Evolutionary conservation across 2,888 invertebrate genomes (phyloP), one percentile per base, ranked within the genome.

Genomic region (Scrobipalpa costella): DNA sequence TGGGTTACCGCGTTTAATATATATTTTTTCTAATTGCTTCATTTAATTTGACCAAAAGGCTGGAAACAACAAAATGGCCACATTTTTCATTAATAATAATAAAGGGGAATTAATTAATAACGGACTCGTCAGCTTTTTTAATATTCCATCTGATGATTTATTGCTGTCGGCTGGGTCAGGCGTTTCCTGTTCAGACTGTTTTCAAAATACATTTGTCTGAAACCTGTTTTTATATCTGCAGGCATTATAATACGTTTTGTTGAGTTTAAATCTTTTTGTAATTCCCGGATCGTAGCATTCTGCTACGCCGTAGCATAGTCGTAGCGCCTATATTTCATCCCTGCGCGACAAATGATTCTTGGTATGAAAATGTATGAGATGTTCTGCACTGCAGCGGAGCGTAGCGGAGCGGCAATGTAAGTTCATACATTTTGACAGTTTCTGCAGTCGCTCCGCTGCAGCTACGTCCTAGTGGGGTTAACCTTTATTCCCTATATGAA

Each of bases 131-230:
- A 49, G 49, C 19, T 17, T 49, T 49, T 49, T 49, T 49, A 19
- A 49, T 49, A 49, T 49, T 49, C 49, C 49, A 49, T 17, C 17
- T 49, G 17, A 21, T 49, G 49, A 49, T 49, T 49, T 49, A 49
- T 49, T 19, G 49, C 49, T n/a, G 49, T 49, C n/a, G 19, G 21
- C 49, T 49, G 49, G 49, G 19, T 49, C 17, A 21, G 19, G 49
- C 49, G 15, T 44, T 44, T 44, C n/a, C 5, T n/a, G 44, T 44
- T 9, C 44, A 44, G 44, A 44, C 44, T 15, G 5, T 44, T 40
- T 44, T 6, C 3, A 44, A 44, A 44, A 44, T 9, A 5, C 15
- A 44, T 44, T 44, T 15, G 44, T 44, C 44, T n/a, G 15, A 44
- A 44, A 3, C 40, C 40, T 13, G 38, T 5, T 44, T 44, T n/a